These are phyloP conservation scores for Pectinophora gossypiella DNA, from an alignment of 1,140 invertebrate species.

Conservation along the genomic window DNA sequence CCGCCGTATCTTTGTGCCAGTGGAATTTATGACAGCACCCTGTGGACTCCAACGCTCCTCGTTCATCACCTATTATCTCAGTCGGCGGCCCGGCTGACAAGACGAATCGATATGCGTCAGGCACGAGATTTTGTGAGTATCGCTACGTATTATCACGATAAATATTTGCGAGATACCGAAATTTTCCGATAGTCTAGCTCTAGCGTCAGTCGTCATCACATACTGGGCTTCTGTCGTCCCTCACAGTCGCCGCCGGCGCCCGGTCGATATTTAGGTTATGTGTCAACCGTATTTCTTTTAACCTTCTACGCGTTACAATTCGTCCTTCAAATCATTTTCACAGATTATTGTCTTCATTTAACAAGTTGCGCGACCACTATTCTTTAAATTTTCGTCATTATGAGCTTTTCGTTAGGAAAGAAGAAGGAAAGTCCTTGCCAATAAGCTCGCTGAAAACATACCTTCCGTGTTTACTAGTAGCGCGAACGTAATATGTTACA, in stretches of 20 bases:
- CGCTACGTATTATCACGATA: conserved; percentile 16
- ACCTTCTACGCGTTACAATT: no score
- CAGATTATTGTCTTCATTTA: no score
- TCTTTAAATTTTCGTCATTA: no score
- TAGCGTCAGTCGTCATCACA: background rate
- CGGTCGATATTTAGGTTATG: background rate
- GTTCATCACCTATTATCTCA: conserved; percentile 69
- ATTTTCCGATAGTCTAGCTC: conserved; percentile 19
- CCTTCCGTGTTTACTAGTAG: no score
- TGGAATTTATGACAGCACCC: conserved; percentile 64
- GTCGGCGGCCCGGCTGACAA: conserved; percentile 62
- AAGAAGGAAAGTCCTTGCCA: no score
- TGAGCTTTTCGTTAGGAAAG: no score
- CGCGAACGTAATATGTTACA: no score
- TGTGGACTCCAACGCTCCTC: conserved; percentile 69
- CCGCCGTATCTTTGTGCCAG: conserved; percentile 37
- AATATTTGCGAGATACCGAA: conserved; percentile 44
- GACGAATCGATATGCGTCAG: conserved; percentile 72
- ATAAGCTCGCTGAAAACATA: no score
- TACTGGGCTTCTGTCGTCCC: background rate
- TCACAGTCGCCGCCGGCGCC: background rate
- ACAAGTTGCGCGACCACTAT: no score
- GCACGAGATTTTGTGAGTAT: conserved; percentile 65
- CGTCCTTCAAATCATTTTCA: no score
- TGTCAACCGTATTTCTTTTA: background rate